A percentile compares a stretch with the other conserved stretches of the same genome.
Conservation (phyloP, 2,113 vertebrate genomes). For the Phodopus roborovskii region DNA sequence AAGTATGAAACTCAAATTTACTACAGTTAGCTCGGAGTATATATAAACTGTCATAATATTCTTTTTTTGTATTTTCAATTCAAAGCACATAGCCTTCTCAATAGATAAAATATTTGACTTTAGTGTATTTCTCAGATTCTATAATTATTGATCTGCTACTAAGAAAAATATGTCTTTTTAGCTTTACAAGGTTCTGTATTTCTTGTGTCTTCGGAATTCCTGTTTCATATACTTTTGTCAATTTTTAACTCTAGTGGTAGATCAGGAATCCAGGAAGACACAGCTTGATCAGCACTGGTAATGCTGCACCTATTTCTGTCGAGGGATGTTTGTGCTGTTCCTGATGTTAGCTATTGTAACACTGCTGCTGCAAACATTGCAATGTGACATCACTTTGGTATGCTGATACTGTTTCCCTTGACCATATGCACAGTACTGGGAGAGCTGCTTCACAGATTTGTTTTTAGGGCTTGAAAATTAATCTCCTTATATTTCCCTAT, state of each 20-base stretch:
- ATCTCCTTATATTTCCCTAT: background rate
- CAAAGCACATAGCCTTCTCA: conserved; percentile 26
- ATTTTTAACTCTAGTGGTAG: background rate
- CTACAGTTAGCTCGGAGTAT: background rate
- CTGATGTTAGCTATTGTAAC: background rate
- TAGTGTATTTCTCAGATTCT: background rate
- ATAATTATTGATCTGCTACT: conserved; percentile 1
- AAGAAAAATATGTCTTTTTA: background rate
- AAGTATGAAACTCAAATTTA: conserved; percentile 3
- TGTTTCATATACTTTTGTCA: conserved; percentile 42
- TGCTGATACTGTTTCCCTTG: background rate
- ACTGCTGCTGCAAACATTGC: rapidly evolving
- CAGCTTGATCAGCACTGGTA: background rate
- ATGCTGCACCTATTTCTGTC: background rate
- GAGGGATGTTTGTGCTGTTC: background rate
- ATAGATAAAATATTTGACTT: conserved; percentile 47
- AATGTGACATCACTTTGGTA: too few relatives aligned
- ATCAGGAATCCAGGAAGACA: conserved; percentile 27
- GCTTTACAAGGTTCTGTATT: background rate
- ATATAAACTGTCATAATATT: background rate
- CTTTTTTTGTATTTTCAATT: conserved; percentile 38
- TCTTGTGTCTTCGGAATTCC: background rate
- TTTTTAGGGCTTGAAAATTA: background rate
- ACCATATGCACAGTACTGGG: background rate
- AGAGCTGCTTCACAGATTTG: background rate